A percentile compares a stretch with the other conserved stretches of the same genome.
These are phyloP conservation scores for Orientallactaga sibirica DNA, from an alignment of 2,797 vertebrate genomes.

Conservation along the genomic window DNA sequence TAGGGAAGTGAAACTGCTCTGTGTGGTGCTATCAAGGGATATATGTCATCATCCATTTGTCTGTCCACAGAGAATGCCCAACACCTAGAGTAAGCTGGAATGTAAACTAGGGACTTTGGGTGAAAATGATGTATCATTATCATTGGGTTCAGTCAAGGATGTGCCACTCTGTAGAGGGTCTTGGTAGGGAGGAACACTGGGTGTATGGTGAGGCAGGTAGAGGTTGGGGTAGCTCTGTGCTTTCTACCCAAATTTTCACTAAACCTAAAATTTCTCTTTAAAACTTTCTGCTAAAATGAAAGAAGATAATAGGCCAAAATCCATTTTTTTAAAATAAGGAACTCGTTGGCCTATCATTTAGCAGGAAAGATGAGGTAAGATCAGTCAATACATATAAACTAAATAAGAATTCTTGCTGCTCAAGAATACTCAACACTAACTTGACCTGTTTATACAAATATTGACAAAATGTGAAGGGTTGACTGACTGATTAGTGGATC, in stretches of 20 bases:
- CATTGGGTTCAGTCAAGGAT: background rate
- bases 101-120: background rate
- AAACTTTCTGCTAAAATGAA: background rate
- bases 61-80: background rate
- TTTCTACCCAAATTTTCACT: background rate
- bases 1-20: background rate
- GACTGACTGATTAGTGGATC: background rate
- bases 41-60: background rate
- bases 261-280: background rate
- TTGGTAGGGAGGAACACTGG: background rate
- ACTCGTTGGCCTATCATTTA: background rate
- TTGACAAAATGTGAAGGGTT: conserved; percentile 33
- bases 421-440: background rate
- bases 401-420: conserved; percentile 17
- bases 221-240: background rate
- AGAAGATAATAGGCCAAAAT: background rate
- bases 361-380: background rate
- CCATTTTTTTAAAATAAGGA: background rate
- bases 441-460: conserved; percentile 12
- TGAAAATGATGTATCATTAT: background rate
- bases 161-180: background rate
- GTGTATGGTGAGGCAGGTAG: background rate
- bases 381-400: background rate
- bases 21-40: background rate
- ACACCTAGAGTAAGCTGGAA: background rate